Percentiles rank a stretch among this genome's conserved stretches.
These are phyloP conservation scores for Aldabrachelys gigantea DNA, from an alignment of 2,113 vertebrate genomes.

Conservation along the genomic window DNA sequence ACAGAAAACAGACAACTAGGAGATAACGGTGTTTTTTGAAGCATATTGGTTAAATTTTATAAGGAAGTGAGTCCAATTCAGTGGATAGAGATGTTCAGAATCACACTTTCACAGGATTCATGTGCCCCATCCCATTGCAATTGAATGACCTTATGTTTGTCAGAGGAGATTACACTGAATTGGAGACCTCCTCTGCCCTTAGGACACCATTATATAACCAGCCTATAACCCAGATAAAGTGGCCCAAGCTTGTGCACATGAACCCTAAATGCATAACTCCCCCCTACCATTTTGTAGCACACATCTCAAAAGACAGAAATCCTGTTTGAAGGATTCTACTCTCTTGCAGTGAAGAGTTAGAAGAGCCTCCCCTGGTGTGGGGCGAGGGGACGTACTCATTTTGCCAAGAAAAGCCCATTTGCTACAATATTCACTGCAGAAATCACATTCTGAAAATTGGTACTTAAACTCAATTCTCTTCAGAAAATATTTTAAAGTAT, in stretches of 20 bases:
- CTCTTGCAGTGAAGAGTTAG: not conserved
- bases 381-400: not conserved
- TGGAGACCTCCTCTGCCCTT: not conserved
- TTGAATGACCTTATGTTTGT: not conserved
- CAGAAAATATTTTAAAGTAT: not conserved
- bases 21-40: not conserved
- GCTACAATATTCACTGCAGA: not conserved
- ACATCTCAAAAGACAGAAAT: not conserved
- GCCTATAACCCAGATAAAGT: not conserved
- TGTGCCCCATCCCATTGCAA: not conserved
- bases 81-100: not conserved
- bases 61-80: not conserved
- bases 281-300: not conserved
- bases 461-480: not conserved
- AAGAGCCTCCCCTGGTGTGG: not conserved
- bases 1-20: not conserved
- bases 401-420: not conserved
- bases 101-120: not conserved
- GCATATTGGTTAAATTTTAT: not conserved
- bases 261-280: not conserved
- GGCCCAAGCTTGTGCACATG: not conserved
- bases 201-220: not conserved
- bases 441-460: not conserved
- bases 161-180: not conserved
- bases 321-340: not conserved